Base-by-base conservation (phyloP, 2,888 invertebrate genomes). In the Agrotis ipsilon region DNA sequence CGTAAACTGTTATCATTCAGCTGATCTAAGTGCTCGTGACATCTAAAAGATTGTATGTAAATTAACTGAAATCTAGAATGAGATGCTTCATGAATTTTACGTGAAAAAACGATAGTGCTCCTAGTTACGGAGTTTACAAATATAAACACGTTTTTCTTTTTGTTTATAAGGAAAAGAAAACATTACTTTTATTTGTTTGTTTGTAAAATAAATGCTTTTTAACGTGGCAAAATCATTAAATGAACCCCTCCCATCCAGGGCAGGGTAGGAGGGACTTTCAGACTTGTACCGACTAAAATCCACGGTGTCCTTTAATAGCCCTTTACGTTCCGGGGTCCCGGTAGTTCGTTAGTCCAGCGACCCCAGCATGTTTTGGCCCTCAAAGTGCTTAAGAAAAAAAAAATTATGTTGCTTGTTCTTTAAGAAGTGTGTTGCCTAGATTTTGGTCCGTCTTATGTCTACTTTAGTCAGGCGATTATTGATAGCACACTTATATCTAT, bases 1-100 rank as follows among this genome's bases (percentile, higher is more conserved):
- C 48, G 59, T 60, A 69, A 81, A n/a, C 11, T 11, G 57, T 78
- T 79, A 69, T 70, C 64, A 65, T 74, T 19, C 54, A 72, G 61
- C 27, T 74, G 65, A 74, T 70, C 62, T 65, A 52, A 46, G 11
- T 51, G 58, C 27, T 52, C 60, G 21, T 52, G 48, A 69, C 51
- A 46, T 63, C 39, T 62, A 52, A 51, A 57, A 72, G 32, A 72
- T 48, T 43, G 21, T 59, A 65, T 68, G 63, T 66, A 43, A 52
- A 72, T 66, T 11, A 49, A 45, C n/a, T 43, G 32, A 9, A 52
- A n/a, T 21, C 21, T 21, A n/a, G 11, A 32, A 48, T 45, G 21
- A 45, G 21, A 45, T 55, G 21, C 13, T 57, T 45, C 32, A 45
- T 57, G 43, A 72, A 21, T 65, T 59, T 55, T 39, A 39, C 14